phyloP scores from a whole-genome alignment of 2,888 invertebrate genomes.

The Rotaria macrura region DNA sequence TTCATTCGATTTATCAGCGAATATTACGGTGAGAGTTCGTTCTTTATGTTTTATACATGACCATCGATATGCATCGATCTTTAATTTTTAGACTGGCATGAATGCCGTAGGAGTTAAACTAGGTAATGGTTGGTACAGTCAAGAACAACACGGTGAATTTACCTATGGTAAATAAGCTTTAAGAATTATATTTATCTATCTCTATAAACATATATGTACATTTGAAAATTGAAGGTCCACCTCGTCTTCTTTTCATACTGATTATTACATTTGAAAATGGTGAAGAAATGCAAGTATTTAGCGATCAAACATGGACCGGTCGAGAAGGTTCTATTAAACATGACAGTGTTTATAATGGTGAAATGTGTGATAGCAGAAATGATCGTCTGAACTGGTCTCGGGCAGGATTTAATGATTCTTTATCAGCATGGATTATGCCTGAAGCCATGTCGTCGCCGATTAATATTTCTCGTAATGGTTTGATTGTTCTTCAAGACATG shows the following conservation, averaged over 20 bases:
- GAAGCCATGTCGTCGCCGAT: not conserved
- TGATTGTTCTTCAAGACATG: not conserved
- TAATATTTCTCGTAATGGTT: not conserved
- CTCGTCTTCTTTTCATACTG: not conserved
- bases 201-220: too few relatives aligned
- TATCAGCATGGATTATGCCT: slow-evolving; percentile 1
- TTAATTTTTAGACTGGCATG: not conserved
- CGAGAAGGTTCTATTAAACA: not conserved
- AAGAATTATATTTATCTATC: not conserved
- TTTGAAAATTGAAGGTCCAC: not conserved
- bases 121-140: not conserved
- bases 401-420: not conserved
- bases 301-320: slow-evolving; percentile 10
- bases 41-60: too few relatives aligned
- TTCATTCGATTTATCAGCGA: not conserved
- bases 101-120: not conserved
- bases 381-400: not conserved
- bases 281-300: not conserved
- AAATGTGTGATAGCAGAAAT: not conserved
- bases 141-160: not conserved
- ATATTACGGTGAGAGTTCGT: not conserved
- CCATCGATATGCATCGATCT: too few relatives aligned
- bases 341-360: slow-evolving; percentile 11
- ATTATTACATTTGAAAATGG: not conserved
- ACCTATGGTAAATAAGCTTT: not conserved